Evolutionary conservation across 2,888 invertebrate species (phyloP), one percentile per base, ranked within the genome.

Genomic region (Synanthedon myopaeformis): DNA sequence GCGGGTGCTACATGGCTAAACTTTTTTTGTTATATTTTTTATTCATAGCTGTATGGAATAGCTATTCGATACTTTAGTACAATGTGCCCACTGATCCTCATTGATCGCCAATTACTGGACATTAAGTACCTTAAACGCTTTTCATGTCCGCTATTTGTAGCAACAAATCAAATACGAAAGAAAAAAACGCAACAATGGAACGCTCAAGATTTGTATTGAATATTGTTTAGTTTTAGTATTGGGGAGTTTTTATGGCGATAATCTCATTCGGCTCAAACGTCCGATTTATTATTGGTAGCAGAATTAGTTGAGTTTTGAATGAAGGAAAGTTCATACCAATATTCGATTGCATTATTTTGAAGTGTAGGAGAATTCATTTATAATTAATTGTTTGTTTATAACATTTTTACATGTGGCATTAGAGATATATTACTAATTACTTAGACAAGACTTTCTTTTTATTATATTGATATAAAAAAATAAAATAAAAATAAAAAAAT

Each of bases 61-160:
- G 71, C 74, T 66, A 76, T 78, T 78, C 79, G 79, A 78, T 82
- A 76, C 72, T 77, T 73, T 74, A 72, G 69, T 74, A 87, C 87
- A 87, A 87, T 87, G 84, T 82, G 65, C 87, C 87, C 87, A 87
- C 82, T 85, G 87, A 87, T 86, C 86, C 86, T 84, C 82, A 87
- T 86, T 87, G 85, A 87, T 83, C 85, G 84, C 85, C 87, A 86
- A 87, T 87, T 87, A 87, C 87, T 79, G 86, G 87, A 87, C 87
- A 86, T 86, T 85, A 86, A 87, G 87, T 86, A 86, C 85, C 84
- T 84, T 71, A 77, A 83, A 80, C 77, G 84, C 83, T 76, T 83
- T 85, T 84, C 77, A 84, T 76, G 75, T 75, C 74, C 75, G 76
- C 73, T 84, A 85, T 86, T 87, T 86, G 82, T 86, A 80, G 80